phyloP scores from a whole-genome alignment of 2,888 invertebrate genomes.

The Apoda limacodes region DNA sequence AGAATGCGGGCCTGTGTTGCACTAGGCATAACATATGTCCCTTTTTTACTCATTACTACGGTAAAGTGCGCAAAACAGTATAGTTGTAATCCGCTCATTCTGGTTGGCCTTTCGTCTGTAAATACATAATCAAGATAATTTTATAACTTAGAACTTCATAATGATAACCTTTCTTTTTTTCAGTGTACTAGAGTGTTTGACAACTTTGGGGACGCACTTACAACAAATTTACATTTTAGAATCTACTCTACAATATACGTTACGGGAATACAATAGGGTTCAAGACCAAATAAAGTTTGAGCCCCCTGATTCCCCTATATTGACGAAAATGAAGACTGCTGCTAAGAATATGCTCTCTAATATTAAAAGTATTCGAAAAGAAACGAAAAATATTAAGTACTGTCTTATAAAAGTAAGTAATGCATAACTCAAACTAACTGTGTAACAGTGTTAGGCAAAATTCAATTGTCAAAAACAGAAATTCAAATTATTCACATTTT shows the following conservation, averaged over 20 bases:
- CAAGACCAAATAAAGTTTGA: slow-evolving; percentile 43
- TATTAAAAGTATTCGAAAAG: slow-evolving; percentile 36
- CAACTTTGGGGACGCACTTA: slow-evolving; percentile 62
- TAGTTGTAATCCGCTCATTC: no score
- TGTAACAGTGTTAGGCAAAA: no score
- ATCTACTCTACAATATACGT: slow-evolving; percentile 65
- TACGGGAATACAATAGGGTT: slow-evolving; percentile 42
- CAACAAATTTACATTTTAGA: slow-evolving; percentile 71
- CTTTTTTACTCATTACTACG: background rate
- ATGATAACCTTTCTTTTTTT: slow-evolving; percentile 23
- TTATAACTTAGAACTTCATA: background rate
- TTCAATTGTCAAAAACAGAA: no score
- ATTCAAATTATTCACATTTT: no score
- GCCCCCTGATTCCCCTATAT: slow-evolving; percentile 40
- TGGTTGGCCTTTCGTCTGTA: no score
- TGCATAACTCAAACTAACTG: no score
- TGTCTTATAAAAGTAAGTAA: slow-evolving; percentile 43
- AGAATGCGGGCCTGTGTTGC: no score
- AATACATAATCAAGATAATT: no score
- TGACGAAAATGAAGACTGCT: slow-evolving; percentile 27
- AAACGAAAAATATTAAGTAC: slow-evolving; percentile 36
- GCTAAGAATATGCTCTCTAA: slow-evolving; percentile 34
- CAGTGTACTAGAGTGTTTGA: slow-evolving; percentile 67
- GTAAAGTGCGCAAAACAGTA: no score
- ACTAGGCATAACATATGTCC: no score